These are phyloP conservation scores for Lucinisca nassula DNA, from an alignment of 2,888 invertebrate species.

Conservation along the genomic window DNA sequence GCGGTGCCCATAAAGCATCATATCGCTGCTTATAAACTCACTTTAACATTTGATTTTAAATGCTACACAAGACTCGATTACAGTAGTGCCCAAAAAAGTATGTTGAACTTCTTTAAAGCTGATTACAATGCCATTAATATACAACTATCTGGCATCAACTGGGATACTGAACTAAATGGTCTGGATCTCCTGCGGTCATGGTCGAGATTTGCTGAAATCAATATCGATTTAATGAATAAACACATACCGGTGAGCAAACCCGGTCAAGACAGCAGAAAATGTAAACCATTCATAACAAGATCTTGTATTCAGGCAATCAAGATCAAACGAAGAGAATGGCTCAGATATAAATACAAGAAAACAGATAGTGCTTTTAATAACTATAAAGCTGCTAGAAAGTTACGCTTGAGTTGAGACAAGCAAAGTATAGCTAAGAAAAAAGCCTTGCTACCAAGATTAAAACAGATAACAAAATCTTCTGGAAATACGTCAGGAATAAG, in stretches of 20 bases:
- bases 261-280: background rate
- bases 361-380: background rate
- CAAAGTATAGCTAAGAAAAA: background rate
- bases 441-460: background rate
- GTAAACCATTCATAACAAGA: background rate
- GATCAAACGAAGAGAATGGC: background rate
- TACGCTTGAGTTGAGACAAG: background rate
- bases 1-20: too few relatives aligned
- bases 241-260: slow-evolving; percentile 8
- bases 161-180: background rate
- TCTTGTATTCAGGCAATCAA: too few relatives aligned
- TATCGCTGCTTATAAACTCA: too few relatives aligned
- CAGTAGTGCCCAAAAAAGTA: background rate
- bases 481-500: background rate
- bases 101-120: background rate
- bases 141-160: background rate
- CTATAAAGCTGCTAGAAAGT: slow-evolving; percentile 7
- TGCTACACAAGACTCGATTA: background rate
- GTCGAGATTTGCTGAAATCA: background rate
- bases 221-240: background rate
- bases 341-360: background rate
- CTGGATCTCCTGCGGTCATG: background rate
- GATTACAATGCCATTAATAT: background rate
- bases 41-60: background rate
- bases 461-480: slow-evolving; percentile 2